Evolutionary conservation across 1,140 invertebrate genomes (phyloP), one percentile per base, ranked within the genome.

Genomic region (Atta colombica): DNA sequence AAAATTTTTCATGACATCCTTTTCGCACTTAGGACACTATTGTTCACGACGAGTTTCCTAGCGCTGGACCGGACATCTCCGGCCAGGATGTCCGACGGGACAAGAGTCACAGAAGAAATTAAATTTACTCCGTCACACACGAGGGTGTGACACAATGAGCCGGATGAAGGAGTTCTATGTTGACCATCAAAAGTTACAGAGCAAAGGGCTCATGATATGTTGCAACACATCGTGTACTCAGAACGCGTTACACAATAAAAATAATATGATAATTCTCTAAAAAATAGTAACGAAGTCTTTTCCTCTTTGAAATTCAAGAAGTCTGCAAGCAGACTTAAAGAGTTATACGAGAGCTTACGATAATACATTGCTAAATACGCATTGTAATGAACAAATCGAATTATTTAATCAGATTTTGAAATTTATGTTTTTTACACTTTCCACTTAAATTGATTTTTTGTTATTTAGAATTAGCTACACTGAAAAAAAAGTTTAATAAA

Each of bases 61-160:
- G 18, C 53, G 5, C 35, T 53, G 77, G 25, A 71, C 51, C 65
- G 28, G 77, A 87, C 85, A 87, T 82, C 45, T 82, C 85, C 49
- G 21, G 16, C 10, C 77, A 31, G 82, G 65, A 86, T 12, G 80
- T 80, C 55, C 78, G 60, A 66, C 45, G 31, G 80, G 45, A 35
- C 53, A 35, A 35, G 71, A 86, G 75, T n/a, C 49, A 21, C 65
- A 21, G 58, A 21, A 90, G 82, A 92, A 92, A 92, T 92, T 89
- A 92, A 92, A 93, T 92, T 92, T 90, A 87, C 88, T 78, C 74
- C 35, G 85, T 86, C 80, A 72, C 86, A 58, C 77, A 31, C 39
- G 71, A 81, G 87, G 21, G 45, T 28, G 75, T 77, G 78, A 55
- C 65, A 91, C 88, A 92, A 92, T 90, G 87, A 88, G 53, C 86